Evolutionary conservation across 2,797 vertebrate species (phyloP), one percentile per base, ranked within the genome.

Genomic region (Pseudomugil tenellus): DNA sequence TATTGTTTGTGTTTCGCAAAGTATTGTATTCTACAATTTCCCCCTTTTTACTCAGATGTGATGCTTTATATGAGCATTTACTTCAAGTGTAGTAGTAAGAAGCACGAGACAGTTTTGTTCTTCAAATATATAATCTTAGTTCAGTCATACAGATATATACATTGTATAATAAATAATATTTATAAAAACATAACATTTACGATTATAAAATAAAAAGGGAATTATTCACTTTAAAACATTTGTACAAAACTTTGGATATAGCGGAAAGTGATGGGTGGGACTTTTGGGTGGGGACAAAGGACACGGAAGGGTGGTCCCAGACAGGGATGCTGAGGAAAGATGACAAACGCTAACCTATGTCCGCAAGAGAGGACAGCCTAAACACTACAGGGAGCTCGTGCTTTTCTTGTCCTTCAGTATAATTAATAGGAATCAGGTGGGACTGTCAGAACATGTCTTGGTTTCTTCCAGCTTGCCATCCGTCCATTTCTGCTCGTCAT

Each of bases 61-160:
- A 3, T 43, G 39, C 39, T 43, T 19, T 5, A 26, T 53, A 8
- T 63, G 41, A n/a, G n/a, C 28, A 37, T 31, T 35, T 9, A 12
- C 12, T 0, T 11, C 0, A 0, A 13, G 14, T 2, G 41, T 58
- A 65, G 13, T n/a, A 71, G 23, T 72, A 26, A 88, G 83, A 87
- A 83, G 55, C 78, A 90, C 0, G 79, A 93, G 70, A 90, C 92
- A 28, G 25, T 69, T 80, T 95, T 95, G 93, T 96, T 97, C 94
- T 97, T 96, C 96, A 99, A 98, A 98, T 98, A 99, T 99, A 99
- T 97, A 98, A 96, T 99, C 95, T 99, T 96, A 96, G 95, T 97
- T 96, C 96, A 96, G 95, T 96, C 96, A 92, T 95, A 96, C 95
- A 97, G 94, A 95, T 98, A 98, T 98, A 97, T 98, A 99, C 97